phyloP scores from a whole-genome alignment of 30 jellyfish, hydroid and myxozoan species.

The Sanderia malayensis region DNA sequence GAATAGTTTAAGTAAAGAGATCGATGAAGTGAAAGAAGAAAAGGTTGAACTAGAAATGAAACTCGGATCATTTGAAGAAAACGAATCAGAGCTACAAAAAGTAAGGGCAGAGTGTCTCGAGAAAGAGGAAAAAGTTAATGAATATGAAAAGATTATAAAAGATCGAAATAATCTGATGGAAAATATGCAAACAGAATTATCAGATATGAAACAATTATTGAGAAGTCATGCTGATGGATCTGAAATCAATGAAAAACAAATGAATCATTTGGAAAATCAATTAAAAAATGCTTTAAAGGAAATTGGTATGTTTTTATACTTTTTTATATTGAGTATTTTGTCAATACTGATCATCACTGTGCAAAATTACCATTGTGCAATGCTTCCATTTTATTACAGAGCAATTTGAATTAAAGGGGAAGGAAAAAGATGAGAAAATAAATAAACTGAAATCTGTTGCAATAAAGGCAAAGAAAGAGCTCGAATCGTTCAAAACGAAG shows the following conservation, averaged over 20 bases:
- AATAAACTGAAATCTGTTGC: constrained; percentile 85
- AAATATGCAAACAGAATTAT: constrained; percentile 6
- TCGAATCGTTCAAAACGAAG: constrained; percentile 57
- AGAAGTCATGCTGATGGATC: constrained; percentile 3
- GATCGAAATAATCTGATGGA: constrained; percentile 6
- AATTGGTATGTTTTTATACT: constrained; percentile 53
- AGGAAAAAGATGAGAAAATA: constrained; percentile 60
- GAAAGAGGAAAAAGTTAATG: constrained; percentile 10
- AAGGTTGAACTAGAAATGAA: background rate
- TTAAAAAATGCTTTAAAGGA: constrained; percentile 10
- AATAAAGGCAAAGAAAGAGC: constrained; percentile 87
- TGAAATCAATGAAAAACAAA: background rate
- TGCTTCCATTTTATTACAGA: constrained; percentile 37
- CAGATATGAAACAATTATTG: background rate
- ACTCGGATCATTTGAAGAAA: too few relatives aligned
- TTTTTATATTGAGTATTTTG: too few relatives aligned
- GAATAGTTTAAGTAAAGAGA: constrained; percentile 5
- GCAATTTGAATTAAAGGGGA: constrained; percentile 29
- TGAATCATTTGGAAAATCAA: constrained; percentile 27
- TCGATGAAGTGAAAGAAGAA: constrained; percentile 12
- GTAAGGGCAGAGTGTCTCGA: background rate
- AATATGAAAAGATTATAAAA: background rate
- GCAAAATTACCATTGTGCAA: too few relatives aligned
- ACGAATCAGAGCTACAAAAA: background rate
- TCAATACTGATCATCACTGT: too few relatives aligned